phyloP scores from a whole-genome alignment of 2,888 invertebrate species.

The Drosophila greeni region DNA sequence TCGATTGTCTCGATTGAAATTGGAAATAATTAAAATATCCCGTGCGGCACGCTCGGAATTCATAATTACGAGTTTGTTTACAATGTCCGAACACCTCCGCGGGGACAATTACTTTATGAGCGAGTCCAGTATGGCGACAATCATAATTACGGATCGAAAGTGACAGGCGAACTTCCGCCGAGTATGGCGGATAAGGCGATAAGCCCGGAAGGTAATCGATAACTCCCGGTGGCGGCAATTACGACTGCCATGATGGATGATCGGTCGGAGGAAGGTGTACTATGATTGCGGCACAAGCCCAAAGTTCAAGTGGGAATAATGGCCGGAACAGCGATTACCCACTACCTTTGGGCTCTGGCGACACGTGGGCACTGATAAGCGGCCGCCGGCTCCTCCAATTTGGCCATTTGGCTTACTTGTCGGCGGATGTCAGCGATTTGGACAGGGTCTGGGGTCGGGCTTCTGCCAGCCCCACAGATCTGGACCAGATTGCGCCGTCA shows the following conservation, averaged over 20 bases:
- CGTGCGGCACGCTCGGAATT: conserved; percentile 47
- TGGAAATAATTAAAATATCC: conserved; percentile 73
- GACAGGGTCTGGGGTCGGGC: conserved; percentile 25
- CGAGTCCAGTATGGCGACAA: conserved; percentile 48
- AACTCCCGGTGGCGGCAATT: conserved; percentile 45
- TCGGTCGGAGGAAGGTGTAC: conserved; percentile 56
- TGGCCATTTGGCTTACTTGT: conserved; percentile 20
- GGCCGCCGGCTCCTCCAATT: conserved; percentile 24
- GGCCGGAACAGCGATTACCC: conserved; percentile 66
- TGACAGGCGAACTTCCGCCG: conserved; percentile 65
- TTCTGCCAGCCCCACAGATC: conserved; percentile 32
- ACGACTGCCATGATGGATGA: conserved; percentile 40
- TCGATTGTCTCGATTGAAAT: conserved; percentile 39
- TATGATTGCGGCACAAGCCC: conserved; percentile 54
- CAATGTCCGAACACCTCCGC: conserved; percentile 24
- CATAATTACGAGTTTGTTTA: conserved; percentile 50
- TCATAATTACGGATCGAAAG: conserved; percentile 66
- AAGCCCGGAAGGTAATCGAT: conserved; percentile 33
- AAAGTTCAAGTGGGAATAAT: conserved; percentile 51
- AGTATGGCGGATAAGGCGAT: conserved; percentile 13
- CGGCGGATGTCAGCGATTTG: conserved; percentile 75
- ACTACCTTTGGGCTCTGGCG: conserved; percentile 49
- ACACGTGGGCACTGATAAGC: conserved; percentile 72
- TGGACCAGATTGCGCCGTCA: conserved; percentile 38
- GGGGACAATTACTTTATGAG: conserved; percentile 51